Evolutionary conservation across 2,797 vertebrate genomes (phyloP).

Genomic region (Dendrocincla fuliginosa): DNA sequence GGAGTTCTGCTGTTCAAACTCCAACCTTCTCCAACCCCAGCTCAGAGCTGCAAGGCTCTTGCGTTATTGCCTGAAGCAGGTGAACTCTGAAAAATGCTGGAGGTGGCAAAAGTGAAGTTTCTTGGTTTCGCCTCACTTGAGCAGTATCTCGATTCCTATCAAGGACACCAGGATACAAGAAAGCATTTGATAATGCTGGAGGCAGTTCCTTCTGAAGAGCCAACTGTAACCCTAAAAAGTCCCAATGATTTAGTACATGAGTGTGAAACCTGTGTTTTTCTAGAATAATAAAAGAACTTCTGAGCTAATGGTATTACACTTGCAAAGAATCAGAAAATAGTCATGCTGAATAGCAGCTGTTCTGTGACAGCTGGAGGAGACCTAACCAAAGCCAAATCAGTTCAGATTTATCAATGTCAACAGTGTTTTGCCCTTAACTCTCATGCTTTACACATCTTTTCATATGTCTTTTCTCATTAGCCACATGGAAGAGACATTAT

Average conservation of each 20-base stretch:
- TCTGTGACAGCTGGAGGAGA: not conserved
- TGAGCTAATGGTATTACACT: not conserved
- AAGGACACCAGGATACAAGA: not conserved
- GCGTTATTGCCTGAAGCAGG: not conserved
- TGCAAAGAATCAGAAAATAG: not conserved
- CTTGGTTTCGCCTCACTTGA: not conserved
- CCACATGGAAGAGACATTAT: not conserved
- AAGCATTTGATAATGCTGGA: not conserved
- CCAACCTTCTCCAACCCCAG: not conserved
- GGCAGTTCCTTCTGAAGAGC: not conserved
- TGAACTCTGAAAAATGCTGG: not conserved
- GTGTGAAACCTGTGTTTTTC: not conserved
- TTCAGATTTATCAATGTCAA: slow-evolving; percentile 6
- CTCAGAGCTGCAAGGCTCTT: not conserved
- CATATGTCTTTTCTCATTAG: not conserved
- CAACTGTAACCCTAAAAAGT: not conserved
- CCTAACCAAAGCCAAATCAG: not conserved
- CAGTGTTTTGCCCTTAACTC: not conserved
- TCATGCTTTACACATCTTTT: not conserved
- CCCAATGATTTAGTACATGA: not conserved
- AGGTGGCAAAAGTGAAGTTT: not conserved
- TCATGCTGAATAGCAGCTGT: not conserved
- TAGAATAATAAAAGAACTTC: not conserved
- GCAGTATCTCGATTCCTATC: not conserved
- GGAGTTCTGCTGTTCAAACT: not conserved